These are phyloP conservation scores for Lycocorax pyrrhopterus DNA, from an alignment of 2,113 vertebrate species.

Conservation along the genomic window DNA sequence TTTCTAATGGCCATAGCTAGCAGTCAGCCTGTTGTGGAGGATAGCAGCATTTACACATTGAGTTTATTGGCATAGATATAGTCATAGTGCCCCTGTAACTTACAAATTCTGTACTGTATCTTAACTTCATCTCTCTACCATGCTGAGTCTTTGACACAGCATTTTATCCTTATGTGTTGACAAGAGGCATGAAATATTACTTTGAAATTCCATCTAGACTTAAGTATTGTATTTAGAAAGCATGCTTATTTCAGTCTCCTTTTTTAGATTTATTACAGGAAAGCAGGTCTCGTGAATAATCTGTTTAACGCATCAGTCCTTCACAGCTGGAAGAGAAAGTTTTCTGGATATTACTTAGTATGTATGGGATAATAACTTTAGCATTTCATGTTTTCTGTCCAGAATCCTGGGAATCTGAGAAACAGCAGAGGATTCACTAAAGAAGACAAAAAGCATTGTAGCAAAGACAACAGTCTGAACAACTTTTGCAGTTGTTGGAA, in stretches of 20 bases:
- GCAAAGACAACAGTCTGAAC: conserved; percentile 33
- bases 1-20: neutral
- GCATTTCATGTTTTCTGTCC: neutral
- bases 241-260: neutral
- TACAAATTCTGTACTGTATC: neutral
- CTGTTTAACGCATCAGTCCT: neutral
- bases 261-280: neutral
- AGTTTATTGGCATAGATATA: neutral
- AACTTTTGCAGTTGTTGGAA: conserved; percentile 49
- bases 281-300: neutral
- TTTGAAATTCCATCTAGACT: neutral
- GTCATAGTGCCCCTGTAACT: neutral
- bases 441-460: neutral
- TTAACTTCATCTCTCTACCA: neutral
- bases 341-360: neutral
- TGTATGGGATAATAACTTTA: neutral
- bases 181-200: neutral
- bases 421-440: neutral
- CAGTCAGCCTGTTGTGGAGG: neutral
- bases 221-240: neutral
- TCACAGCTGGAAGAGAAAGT: neutral
- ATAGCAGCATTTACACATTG: neutral
- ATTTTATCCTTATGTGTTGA: neutral
- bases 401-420: conserved; percentile 28
- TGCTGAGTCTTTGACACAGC: neutral